phyloP scores from a whole-genome alignment of 2,888 invertebrate species.

The Spodoptera picta region DNA sequence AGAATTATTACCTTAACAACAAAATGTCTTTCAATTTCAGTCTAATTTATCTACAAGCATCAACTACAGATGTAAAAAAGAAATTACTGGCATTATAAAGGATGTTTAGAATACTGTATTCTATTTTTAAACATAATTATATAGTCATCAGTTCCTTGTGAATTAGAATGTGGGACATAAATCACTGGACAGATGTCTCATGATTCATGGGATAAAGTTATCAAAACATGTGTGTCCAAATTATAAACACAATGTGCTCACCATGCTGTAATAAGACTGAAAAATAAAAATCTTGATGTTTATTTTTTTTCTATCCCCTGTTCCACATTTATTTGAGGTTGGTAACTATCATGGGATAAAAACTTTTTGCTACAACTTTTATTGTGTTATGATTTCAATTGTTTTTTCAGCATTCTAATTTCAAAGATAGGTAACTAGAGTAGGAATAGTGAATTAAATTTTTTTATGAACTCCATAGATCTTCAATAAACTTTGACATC shows the following conservation, averaged over 20 bases:
- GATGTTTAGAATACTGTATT: constrained; percentile 20
- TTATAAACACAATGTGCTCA: constrained; percentile 68
- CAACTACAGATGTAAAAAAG: constrained; percentile 1
- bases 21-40: too few species aligned
- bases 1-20: too few species aligned
- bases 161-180: constrained; percentile 50
- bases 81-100: constrained; percentile 1
- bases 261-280: constrained; percentile 55
- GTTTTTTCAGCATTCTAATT: constrained; percentile 3
- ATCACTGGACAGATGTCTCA: constrained; percentile 67
- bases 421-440: too few species aligned
- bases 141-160: constrained; percentile 34
- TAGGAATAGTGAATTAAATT: too few species aligned
- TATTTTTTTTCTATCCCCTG: constrained; percentile 62
- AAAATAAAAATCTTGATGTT: constrained; percentile 70
- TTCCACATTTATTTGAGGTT: constrained; percentile 21
- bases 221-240: constrained; percentile 68
- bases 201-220: constrained; percentile 70
- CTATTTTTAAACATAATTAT: constrained; percentile 31
- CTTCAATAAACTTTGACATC: too few species aligned
- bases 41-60: too few species aligned
- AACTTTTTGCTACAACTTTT: constrained; percentile 16
- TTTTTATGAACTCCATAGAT: too few species aligned
- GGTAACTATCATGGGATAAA: constrained; percentile 20
- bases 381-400: neutral